Conservation (phyloP, 2,797 vertebrate species). For the Pseudochirops cupreus region DNA sequence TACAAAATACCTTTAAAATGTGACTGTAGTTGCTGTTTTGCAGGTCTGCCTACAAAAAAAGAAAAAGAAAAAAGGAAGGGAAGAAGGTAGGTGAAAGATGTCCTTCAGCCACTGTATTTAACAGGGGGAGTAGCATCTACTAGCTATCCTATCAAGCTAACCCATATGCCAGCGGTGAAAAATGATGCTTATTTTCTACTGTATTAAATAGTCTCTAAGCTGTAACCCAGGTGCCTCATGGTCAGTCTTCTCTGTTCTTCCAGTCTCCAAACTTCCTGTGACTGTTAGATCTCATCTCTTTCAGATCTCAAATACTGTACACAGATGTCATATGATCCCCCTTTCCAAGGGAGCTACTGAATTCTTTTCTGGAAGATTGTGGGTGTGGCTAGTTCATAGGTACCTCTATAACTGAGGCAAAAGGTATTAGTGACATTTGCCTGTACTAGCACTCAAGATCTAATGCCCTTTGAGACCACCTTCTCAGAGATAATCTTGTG, state of each 20-base stretch:
- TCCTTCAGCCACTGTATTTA: neutral
- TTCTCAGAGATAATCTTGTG: neutral
- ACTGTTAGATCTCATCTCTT: neutral
- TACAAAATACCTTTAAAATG: neutral
- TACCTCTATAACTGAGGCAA: neutral
- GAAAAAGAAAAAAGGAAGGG: neutral
- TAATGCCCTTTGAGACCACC: neutral
- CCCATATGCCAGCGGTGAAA: neutral
- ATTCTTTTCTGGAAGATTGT: neutral
- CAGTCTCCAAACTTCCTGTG: neutral
- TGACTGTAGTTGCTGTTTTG: neutral
- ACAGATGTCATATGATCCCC: neutral
- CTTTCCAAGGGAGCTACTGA: neutral
- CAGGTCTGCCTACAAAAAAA: neutral
- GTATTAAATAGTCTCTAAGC: neutral
- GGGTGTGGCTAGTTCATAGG: neutral
- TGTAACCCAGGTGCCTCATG: neutral
- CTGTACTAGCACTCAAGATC: neutral
- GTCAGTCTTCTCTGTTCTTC: neutral
- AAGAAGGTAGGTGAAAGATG: neutral
- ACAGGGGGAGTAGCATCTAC: neutral
- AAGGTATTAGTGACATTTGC: neutral
- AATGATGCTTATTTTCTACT: neutral
- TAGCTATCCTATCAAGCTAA: neutral
- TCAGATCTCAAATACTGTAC: neutral